These are phyloP conservation scores for Cossypha heuglini DNA, from an alignment of 2,797 vertebrate species.

Conservation along the genomic window DNA sequence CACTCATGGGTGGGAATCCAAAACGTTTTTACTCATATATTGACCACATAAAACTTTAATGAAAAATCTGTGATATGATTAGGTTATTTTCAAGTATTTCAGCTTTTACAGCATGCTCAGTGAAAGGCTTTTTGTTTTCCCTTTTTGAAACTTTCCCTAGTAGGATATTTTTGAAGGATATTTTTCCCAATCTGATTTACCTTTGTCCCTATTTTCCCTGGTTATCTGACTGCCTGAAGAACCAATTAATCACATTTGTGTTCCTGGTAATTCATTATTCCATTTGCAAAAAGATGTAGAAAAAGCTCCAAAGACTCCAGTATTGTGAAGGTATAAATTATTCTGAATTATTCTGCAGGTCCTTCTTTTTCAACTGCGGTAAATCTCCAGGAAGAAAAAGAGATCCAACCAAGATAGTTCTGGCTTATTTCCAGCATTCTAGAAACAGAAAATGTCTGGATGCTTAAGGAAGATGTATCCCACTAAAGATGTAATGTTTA, in stretches of 20 bases:
- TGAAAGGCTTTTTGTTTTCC: background rate
- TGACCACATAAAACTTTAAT: background rate
- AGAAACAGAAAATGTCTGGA: conserved; percentile 34
- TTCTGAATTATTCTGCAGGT: background rate
- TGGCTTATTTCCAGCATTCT: background rate
- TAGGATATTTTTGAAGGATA: background rate
- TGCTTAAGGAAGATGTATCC: conserved; percentile 37
- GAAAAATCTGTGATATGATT: background rate
- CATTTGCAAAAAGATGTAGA: background rate
- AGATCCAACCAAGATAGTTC: background rate
- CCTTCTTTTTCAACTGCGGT: background rate
- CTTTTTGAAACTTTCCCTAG: background rate
- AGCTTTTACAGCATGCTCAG: background rate
- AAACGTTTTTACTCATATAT: accelerated
- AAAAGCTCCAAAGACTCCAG: background rate
- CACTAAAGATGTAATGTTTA: conserved; percentile 36
- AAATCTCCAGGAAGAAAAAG: background rate
- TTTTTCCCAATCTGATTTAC: background rate
- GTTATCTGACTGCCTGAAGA: background rate
- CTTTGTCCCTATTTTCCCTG: background rate
- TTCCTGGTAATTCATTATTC: background rate
- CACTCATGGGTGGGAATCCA: background rate
- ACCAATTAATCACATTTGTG: background rate
- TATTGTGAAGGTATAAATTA: background rate
- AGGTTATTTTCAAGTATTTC: background rate